Evolutionary conservation across 1,140 invertebrate species (phyloP).

Genomic region (Rhyzopertha dominica): DNA sequence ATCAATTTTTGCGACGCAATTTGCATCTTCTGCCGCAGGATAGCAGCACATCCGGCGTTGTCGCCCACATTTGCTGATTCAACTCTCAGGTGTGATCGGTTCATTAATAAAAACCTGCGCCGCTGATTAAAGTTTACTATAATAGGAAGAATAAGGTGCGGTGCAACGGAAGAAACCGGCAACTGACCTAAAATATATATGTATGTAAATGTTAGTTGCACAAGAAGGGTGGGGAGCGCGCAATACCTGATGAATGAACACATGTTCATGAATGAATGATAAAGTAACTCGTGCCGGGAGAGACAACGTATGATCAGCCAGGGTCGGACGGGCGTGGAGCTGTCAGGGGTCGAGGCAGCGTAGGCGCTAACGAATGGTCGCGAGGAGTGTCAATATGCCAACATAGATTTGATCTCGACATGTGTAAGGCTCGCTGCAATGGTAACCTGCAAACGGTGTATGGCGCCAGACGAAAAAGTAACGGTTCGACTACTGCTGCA

Average conservation of each 20-base stretch:
- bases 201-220: constrained; percentile 28
- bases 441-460: too few species aligned
- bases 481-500: too few species aligned
- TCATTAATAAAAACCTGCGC: constrained; percentile 35
- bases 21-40: constrained; percentile 15
- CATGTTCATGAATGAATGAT: constrained; percentile 39
- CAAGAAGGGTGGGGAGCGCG: constrained; percentile 22
- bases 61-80: constrained; percentile 28
- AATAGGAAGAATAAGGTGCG: constrained; percentile 34
- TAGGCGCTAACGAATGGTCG: too few species aligned
- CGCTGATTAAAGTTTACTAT: constrained; percentile 35
- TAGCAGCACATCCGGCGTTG: constrained; percentile 15
- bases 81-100: constrained; percentile 33
- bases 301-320: constrained; percentile 29
- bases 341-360: too few species aligned
- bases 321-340: constrained; percentile 34
- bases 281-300: constrained; percentile 31
- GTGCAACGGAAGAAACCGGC: constrained; percentile 26
- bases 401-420: too few species aligned
- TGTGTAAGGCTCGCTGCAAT: too few species aligned
- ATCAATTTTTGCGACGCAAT: too few species aligned
- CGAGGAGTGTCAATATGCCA: too few species aligned
- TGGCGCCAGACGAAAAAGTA: too few species aligned
- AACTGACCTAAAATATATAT: constrained; percentile 31
- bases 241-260: constrained; percentile 37